Percentiles rank a stretch among this genome's conserved stretches.
Conservation (phyloP, 2,888 invertebrate species). For the Pseudococcus viburni region DNA sequence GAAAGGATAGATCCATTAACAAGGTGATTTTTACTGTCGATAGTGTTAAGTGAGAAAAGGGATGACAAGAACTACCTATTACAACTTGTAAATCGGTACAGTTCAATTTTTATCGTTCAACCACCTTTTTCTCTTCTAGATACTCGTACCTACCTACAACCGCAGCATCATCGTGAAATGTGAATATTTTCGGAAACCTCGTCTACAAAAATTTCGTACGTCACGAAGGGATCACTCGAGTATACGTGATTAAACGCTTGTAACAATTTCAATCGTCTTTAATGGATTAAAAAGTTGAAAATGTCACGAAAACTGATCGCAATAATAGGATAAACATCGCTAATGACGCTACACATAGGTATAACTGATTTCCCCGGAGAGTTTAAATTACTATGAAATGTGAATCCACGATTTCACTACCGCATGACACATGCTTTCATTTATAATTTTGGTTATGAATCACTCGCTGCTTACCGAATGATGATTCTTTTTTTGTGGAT, state of each 20-base stretch:
- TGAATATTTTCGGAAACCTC: neutral
- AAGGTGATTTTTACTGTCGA: conserved; percentile 42
- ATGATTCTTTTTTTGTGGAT: neutral
- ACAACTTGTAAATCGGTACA: conserved; percentile 32
- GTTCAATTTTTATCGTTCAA: conserved; percentile 23
- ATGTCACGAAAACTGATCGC: conserved; percentile 41
- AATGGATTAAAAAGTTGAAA: conserved; percentile 53
- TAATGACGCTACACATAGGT: neutral
- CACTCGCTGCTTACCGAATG: neutral
- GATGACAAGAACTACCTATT: conserved; percentile 51
- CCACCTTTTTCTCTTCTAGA: neutral
- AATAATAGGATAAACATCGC: conserved; percentile 37
- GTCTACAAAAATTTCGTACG: neutral
- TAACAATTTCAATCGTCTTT: neutral
- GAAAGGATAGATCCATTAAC: conserved; percentile 48
- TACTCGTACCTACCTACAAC: neutral
- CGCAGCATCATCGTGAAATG: neutral
- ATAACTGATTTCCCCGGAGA: conserved; percentile 37
- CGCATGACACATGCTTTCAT: conserved; percentile 33
- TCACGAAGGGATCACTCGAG: neutral
- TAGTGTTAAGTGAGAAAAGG: conserved; percentile 43
- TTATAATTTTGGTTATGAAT: conserved; percentile 36
- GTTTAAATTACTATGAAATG: conserved; percentile 23
- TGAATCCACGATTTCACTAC: conserved; percentile 39
- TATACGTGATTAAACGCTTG: conserved; percentile 20